Base-by-base conservation (phyloP, 2,888 invertebrate genomes). In the Diarsia brunnea region DNA sequence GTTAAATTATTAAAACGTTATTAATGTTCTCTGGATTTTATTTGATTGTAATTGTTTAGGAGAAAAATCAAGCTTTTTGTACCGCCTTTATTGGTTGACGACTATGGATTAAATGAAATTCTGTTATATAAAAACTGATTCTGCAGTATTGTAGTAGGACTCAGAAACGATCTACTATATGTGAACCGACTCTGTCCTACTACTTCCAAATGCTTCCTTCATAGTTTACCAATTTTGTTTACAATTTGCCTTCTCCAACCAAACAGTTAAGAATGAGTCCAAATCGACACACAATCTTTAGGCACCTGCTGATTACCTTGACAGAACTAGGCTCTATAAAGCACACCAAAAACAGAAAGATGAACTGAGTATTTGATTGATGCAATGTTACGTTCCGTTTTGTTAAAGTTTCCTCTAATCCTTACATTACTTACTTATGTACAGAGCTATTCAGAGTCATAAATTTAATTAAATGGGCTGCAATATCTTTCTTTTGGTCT, bases 1-100 rank as follows among this genome's bases (percentile, higher is more conserved):
- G 86, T 79, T 79, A 81, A 79, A 78, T 86, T 81, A 82, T 89
- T 85, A 84, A 87, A 86, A 89, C 78, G 60, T 82, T 82, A 85
- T 87, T 76, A 81, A 72, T 82, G 75, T 81, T 83, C 69, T 47
- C 70, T 69, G 49, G n/a, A 64, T 80, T 82, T 79, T 83, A 74
- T 87, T 81, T 81, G 47, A 86, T 81, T 82, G 70, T 76, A 70
- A 80, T 77, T 80, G 66, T 69, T 72, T 66, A 60, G n/a, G 43
- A 70, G 61, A 64, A 63, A 61, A 68, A 70, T 43, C 61, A 63
- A n/a, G 43, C 16, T 14, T 61, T 76, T 78, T 55, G 14, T 27
- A n/a, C 8, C 8, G n/a, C 14, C 0, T n/a, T 38, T 66, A 21
- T 55, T 43, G 4, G 12, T n/a, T 24, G 24, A 45, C 31, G 0